Conservation (phyloP, 1,140 invertebrate species). For the Melipona quadrifasciata region DNA sequence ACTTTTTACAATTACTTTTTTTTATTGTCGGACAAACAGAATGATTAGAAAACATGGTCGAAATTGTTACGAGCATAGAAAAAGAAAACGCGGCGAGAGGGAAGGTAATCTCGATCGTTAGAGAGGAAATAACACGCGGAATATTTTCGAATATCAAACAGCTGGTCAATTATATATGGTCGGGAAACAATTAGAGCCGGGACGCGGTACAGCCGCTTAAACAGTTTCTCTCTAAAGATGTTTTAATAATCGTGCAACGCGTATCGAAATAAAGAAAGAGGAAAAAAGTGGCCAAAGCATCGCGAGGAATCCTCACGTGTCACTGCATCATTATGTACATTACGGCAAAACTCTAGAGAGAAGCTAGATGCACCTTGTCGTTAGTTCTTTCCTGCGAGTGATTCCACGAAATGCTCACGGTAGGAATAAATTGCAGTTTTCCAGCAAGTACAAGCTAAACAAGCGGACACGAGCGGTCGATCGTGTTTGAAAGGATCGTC, state of each 20-base stretch:
- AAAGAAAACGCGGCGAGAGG: background rate
- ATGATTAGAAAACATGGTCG: too few species aligned
- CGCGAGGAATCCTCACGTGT: slow-evolving; percentile 61
- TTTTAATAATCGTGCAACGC: slow-evolving; percentile 37
- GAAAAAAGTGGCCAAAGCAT: slow-evolving; percentile 37
- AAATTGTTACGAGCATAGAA: background rate
- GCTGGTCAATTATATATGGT: too few species aligned
- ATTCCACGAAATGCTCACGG: slow-evolving; percentile 54
- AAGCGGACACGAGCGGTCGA: slow-evolving; percentile 32
- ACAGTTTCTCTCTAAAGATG: background rate
- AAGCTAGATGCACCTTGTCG: slow-evolving; percentile 31
- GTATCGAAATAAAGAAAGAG: slow-evolving; percentile 20
- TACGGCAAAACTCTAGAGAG: slow-evolving; percentile 42
- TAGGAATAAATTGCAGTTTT: slow-evolving; percentile 34
- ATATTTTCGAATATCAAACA: background rate
- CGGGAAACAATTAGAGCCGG: background rate
- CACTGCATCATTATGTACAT: slow-evolving; percentile 60
- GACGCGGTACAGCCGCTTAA: background rate
- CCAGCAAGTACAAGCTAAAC: slow-evolving; percentile 26
- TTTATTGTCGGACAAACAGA: background rate
- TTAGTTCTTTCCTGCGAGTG: slow-evolving; percentile 50
- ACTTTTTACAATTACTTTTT: background rate
- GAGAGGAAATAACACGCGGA: background rate
- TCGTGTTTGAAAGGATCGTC: background rate
- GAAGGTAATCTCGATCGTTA: background rate